Conservation (phyloP, 2,113 vertebrate species). For the Callithrix jacchus region DNA sequence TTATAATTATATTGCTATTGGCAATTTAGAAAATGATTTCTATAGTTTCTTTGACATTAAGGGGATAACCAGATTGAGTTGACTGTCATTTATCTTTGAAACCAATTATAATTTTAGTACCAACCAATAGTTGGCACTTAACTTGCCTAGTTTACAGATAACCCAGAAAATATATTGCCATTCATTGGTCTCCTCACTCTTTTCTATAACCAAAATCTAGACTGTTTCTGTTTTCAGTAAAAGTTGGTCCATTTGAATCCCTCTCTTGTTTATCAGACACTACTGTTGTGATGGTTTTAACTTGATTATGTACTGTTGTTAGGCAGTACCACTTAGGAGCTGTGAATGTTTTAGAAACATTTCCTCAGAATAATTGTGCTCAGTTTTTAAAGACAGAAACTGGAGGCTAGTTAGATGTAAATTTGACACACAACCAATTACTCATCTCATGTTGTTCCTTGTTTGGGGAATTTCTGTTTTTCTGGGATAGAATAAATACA, state of each 20-base stretch:
- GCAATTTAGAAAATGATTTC: neutral
- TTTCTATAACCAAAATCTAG: neutral
- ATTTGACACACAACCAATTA: neutral
- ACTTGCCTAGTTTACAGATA: neutral
- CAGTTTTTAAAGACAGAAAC: neutral
- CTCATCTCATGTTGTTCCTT: neutral
- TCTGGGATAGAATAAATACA: neutral
- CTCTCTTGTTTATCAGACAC: neutral
- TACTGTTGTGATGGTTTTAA: neutral
- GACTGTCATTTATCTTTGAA: slow-evolving; percentile 6
- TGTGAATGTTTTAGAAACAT: neutral
- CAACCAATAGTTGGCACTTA: neutral
- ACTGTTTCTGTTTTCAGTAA: neutral
- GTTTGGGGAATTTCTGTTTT: neutral
- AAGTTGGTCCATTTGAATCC: neutral
- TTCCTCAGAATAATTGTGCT: neutral
- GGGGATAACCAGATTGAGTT: neutral
- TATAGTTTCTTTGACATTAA: neutral
- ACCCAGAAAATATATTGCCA: neutral
- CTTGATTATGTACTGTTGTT: neutral
- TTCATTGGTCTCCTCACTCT: neutral
- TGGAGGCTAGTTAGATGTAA: neutral
- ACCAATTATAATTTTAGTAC: slow-evolving; percentile 38
- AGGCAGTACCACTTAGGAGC: neutral
- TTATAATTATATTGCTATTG: slow-evolving; percentile 36